A percentile compares a stretch with the other conserved stretches of the same genome.
Conservation (phyloP, 2,113 vertebrate species). For the Amazona vittata region DNA sequence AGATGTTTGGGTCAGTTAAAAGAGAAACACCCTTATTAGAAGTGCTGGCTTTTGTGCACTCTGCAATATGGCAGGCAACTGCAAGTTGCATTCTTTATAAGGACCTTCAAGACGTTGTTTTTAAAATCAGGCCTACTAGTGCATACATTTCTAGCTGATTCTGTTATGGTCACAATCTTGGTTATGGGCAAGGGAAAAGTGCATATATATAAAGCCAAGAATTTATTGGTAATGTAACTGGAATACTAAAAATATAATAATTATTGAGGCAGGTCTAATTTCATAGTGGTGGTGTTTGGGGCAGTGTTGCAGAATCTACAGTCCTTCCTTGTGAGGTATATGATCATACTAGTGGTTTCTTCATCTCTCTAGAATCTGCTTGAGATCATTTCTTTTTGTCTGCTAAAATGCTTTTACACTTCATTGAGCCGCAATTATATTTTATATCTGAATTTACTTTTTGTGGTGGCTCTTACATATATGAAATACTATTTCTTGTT, state of each 20-base stretch:
- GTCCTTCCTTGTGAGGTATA: background rate
- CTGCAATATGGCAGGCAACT: background rate
- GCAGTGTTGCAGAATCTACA: background rate
- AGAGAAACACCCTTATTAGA: background rate
- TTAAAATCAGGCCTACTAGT: background rate
- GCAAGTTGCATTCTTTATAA: background rate
- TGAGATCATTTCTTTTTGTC: background rate
- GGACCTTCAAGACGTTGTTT: background rate
- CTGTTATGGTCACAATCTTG: background rate
- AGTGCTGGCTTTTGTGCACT: background rate
- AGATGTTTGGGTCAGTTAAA: background rate
- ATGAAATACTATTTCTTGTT: background rate
- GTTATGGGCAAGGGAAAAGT: background rate
- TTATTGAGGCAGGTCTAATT: background rate
- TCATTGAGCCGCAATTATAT: background rate
- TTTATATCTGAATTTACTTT: background rate
- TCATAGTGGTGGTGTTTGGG: background rate
- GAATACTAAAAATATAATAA: background rate
- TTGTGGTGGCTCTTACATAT: background rate
- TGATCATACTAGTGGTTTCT: background rate
- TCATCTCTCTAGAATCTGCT: background rate
- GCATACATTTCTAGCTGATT: background rate
- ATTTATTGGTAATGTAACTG: background rate
- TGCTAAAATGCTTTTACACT: background rate
- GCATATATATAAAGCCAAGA: fast-evolving